Conservation (phyloP, 1,140 invertebrate genomes). For the Drosophila azteca region DNA sequence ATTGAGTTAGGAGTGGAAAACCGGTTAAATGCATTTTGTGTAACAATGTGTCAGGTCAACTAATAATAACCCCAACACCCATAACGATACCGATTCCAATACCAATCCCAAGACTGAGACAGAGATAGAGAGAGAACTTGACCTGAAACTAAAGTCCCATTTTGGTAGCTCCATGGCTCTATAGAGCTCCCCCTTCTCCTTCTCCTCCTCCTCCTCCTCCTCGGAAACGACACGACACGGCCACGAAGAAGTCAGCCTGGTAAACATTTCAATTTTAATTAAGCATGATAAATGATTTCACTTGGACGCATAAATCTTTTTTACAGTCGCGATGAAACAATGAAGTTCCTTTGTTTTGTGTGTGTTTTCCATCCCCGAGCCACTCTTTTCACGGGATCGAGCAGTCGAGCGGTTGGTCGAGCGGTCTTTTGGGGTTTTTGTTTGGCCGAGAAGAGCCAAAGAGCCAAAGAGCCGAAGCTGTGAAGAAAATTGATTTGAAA, state of each 20-base stretch:
- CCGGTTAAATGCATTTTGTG: constrained; percentile 80
- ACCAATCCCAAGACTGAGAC: constrained; percentile 1
- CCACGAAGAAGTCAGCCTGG: constrained; percentile 63
- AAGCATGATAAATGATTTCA: constrained; percentile 84
- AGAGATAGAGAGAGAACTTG: constrained; percentile 58
- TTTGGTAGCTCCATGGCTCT: constrained; percentile 32
- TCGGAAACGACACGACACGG: background rate
- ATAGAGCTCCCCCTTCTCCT: too few relatives aligned
- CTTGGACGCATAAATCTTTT: constrained; percentile 82
- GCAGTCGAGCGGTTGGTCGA: too few relatives aligned
- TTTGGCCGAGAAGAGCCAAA: background rate
- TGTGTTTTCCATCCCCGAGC: constrained; percentile 22
- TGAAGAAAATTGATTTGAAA: constrained; percentile 84
- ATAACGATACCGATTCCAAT: background rate
- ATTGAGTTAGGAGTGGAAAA: constrained; percentile 30
- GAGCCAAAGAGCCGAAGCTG: constrained; percentile 51
- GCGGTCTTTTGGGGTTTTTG: constrained; percentile 4
- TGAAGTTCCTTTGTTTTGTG: constrained; percentile 74
- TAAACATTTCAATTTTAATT: constrained; percentile 83
- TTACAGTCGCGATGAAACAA: constrained; percentile 81
- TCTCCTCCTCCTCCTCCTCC: too few relatives aligned
- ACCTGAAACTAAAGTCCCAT: constrained; percentile 43
- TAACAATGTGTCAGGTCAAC: constrained; percentile 74
- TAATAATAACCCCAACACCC: constrained; percentile 48
- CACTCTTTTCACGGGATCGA: constrained; percentile 36